These are phyloP conservation scores for Phataginus tetradactyla DNA, from an alignment of 2,797 vertebrate genomes.

Conservation along the genomic window DNA sequence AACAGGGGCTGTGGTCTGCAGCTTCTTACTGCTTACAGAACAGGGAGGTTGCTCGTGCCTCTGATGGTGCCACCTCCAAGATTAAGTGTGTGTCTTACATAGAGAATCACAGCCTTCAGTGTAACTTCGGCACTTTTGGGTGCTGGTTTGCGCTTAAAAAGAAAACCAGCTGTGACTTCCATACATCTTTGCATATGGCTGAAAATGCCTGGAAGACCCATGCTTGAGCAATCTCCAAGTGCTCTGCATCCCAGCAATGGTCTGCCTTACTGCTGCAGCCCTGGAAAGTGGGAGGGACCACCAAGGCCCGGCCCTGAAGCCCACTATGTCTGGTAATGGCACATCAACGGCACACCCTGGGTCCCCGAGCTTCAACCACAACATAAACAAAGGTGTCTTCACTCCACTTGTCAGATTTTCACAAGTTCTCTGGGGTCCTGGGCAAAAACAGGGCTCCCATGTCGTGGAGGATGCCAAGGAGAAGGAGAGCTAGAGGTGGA, in stretches of 20 bases:
- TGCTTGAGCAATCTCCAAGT: neutral
- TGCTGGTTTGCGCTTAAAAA: neutral
- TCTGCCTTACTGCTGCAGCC: neutral
- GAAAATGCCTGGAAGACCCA: neutral
- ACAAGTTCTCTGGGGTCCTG: neutral
- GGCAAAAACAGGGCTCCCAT: neutral
- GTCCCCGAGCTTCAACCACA: neutral
- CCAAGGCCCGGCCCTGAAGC: too few species aligned
- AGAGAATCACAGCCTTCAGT: neutral
- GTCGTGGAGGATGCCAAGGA: neutral
- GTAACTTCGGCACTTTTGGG: neutral
- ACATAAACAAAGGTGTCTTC: neutral
- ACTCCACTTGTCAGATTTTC: neutral
- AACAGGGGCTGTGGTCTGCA: fast-evolving
- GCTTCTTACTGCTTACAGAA: neutral
- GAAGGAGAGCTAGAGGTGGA: neutral
- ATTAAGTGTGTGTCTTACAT: neutral
- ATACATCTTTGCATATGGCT: neutral
- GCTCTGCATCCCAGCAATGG: too few species aligned
- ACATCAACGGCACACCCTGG: fast-evolving
- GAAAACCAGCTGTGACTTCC: neutral
- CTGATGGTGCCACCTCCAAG: neutral
- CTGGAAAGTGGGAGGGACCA: neutral
- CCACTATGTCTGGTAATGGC: neutral
- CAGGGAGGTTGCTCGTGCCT: fast-evolving